Conservation (phyloP, 2,888 invertebrate genomes). For the Thymelicus lineola region DNA sequence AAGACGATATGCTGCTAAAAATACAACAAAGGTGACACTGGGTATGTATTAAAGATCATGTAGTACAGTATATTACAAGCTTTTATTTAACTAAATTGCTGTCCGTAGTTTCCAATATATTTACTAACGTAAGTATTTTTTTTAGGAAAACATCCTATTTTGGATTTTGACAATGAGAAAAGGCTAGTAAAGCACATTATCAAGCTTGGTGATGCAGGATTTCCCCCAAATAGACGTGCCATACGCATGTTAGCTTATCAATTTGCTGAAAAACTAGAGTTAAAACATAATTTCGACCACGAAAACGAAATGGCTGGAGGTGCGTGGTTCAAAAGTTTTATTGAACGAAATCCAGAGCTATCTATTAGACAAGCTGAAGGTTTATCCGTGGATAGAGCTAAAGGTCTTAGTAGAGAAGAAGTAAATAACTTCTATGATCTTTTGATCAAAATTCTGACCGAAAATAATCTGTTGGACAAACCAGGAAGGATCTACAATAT, state of each 20-base stretch:
- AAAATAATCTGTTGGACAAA: conserved; percentile 49
- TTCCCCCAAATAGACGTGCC: conserved; percentile 44
- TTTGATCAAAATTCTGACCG: conserved; percentile 41
- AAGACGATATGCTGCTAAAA: conserved; percentile 47
- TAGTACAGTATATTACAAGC: too few relatives aligned
- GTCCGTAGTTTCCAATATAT: not conserved
- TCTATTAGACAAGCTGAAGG: conserved; percentile 51
- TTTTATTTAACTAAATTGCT: too few relatives aligned
- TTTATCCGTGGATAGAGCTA: conserved; percentile 48
- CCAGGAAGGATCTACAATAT: conserved; percentile 57
- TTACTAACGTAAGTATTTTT: not conserved
- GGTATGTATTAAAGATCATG: too few relatives aligned
- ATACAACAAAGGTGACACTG: too few relatives aligned
- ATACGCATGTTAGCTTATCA: conserved; percentile 47
- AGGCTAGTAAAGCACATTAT: conserved; percentile 44
- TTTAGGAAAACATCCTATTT: conserved; percentile 44
- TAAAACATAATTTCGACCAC: conserved; percentile 49
- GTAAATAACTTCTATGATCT: conserved; percentile 49
- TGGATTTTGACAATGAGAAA: conserved; percentile 47
- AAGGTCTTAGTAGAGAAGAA: conserved; percentile 49
- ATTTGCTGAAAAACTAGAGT: conserved; percentile 47
- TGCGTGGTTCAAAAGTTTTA: conserved; percentile 46
- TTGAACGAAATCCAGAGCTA: conserved; percentile 36
- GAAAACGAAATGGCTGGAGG: conserved; percentile 47
- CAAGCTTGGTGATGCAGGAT: conserved; percentile 45